A percentile compares a stretch with the other conserved stretches of the same genome.
These are phyloP conservation scores for Urosaurus nigricauda DNA, from an alignment of 2,797 vertebrate species.

Conservation along the genomic window DNA sequence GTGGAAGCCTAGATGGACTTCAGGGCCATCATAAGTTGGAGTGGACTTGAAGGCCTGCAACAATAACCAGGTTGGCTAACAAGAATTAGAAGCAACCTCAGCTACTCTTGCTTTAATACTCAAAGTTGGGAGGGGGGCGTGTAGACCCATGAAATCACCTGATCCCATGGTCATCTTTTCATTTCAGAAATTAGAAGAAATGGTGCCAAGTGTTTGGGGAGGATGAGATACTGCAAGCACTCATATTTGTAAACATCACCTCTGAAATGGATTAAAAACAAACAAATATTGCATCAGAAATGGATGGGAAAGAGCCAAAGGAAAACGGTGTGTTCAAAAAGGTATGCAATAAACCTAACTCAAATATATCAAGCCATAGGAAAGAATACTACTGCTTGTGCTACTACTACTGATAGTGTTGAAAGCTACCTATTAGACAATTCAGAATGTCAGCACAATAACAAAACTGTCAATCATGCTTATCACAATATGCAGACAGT, in stretches of 20 bases:
- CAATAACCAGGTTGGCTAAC: not conserved
- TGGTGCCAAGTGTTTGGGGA: not conserved
- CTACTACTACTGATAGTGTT: not conserved
- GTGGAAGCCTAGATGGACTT: too few relatives aligned
- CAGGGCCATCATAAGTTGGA: too few relatives aligned
- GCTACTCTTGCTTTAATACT: not conserved
- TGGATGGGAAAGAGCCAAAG: not conserved
- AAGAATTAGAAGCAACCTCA: not conserved
- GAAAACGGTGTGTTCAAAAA: not conserved
- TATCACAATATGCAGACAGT: not conserved
- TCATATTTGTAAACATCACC: not conserved
- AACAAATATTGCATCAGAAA: not conserved
- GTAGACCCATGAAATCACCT: not conserved
- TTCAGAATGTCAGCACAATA: not conserved
- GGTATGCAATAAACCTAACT: not conserved
- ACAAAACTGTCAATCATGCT: constrained; percentile 15
- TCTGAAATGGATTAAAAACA: not conserved
- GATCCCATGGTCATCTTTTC: not conserved
- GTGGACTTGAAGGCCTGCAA: too few relatives aligned
- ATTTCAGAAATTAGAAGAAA: not conserved
- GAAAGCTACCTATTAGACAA: constrained; percentile 9
- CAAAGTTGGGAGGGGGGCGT: not conserved
- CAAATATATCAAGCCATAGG: not conserved
- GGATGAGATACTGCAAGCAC: not conserved
- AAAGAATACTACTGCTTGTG: not conserved